phyloP scores from a whole-genome alignment of 2,888 invertebrate genomes.

The Machimus rusticus region DNA sequence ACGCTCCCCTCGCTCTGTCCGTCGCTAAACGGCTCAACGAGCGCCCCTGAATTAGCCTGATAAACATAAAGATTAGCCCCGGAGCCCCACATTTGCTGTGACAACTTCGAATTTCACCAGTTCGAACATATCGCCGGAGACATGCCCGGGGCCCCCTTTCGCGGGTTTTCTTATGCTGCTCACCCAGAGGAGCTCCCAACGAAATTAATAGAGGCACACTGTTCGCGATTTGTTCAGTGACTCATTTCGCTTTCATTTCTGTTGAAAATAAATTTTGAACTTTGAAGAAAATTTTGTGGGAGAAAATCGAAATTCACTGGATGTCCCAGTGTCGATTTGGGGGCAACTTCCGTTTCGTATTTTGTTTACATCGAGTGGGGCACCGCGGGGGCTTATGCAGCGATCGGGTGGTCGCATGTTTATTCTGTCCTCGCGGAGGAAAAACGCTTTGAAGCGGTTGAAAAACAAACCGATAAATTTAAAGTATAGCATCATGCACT shows the following conservation, averaged over 20 bases:
- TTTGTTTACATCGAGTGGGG: not conserved
- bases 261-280: not conserved
- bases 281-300: not conserved
- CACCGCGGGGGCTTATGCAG: not conserved
- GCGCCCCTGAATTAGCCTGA: not conserved
- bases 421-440: not conserved
- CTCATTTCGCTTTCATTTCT: not conserved
- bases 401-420: not conserved
- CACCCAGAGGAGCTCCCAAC: not conserved
- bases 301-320: not conserved
- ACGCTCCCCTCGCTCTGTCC: not conserved
- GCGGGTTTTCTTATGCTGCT: not conserved
- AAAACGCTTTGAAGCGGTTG: not conserved
- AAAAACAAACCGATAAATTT: not conserved
- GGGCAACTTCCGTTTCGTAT: not conserved
- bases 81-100: not conserved
- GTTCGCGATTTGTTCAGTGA: not conserved
- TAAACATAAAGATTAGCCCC: not conserved
- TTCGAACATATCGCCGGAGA: not conserved
- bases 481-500: not conserved
- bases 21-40: not conserved
- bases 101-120: not conserved
- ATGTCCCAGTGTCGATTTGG: not conserved
- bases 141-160: not conserved
- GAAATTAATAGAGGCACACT: not conserved